Evolutionary conservation across 2,888 invertebrate species (phyloP), one percentile per base, ranked within the genome.

Genomic region (Drosophila quinaria): DNA sequence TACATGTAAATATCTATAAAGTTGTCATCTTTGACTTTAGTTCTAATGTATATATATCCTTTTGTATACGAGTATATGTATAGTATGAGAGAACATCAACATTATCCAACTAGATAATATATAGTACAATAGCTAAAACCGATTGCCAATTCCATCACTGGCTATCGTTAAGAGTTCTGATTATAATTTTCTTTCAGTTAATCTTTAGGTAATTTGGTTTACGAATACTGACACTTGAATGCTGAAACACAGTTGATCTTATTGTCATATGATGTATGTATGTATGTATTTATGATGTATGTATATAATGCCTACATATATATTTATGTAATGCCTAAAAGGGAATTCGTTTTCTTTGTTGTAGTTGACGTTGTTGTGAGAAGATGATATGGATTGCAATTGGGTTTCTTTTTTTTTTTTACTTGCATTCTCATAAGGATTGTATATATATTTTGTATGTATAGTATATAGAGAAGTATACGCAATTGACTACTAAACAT

Each of bases 161-260:
- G 67, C 66, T 39, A 44, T 70, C 70, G 49, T 61, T 64, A 52
- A 78, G 63, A 70, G 66, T 71, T 65, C 41, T 60, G 54, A 25
- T 68, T 63, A 54, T 65, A 66, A 55, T 65, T 71, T 64, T 52
- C 65, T 52, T 52, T 67, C 54, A 55, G 42, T 62, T 64, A 58
- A 49, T 74, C 55, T 58, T 74, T 88, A 88, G 87, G 87, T 88
- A 83, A 86, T 88, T 86, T 80, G 84, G 89, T 85, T 88, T 78
- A 75, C 87, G 84, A 86, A 86, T 86, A 89, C 86, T 89, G 89
- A 86, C 83, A 82, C 86, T 89, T 87, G 89, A 87, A 84, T 87
- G 78, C 75, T 90, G 90, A 91, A 91, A 91, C 90, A 90, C 90
- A 86, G 88, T 90, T 89, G 80, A 83, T 81, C 80, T 91, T 91